These are phyloP conservation scores for Rhea pennata DNA, from an alignment of 2,113 vertebrate genomes.

Conservation along the genomic window DNA sequence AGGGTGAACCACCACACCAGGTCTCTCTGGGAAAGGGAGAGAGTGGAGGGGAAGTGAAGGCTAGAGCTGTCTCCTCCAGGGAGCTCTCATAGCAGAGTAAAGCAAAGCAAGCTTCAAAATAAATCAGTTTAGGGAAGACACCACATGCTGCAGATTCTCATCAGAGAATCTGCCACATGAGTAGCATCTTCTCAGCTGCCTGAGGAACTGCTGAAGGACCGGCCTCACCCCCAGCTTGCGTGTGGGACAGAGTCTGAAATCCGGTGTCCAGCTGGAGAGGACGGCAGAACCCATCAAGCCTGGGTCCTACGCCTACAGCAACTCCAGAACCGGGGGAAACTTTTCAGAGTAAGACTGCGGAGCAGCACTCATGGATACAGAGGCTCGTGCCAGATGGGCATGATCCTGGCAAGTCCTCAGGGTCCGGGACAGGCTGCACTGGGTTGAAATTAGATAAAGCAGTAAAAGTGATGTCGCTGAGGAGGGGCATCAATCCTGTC, in stretches of 20 bases:
- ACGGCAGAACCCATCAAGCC: not conserved
- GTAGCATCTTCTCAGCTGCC: not conserved
- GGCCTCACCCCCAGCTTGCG: not conserved
- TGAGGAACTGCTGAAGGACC: not conserved
- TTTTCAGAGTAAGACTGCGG: not conserved
- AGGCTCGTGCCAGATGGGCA: accelerated
- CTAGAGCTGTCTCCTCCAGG: not conserved
- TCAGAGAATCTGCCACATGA: not conserved
- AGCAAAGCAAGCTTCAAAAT: not conserved
- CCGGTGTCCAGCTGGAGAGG: accelerated
- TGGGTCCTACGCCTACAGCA: not conserved
- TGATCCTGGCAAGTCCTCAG: not conserved
- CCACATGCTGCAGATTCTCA: accelerated
- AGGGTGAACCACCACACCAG: not conserved
- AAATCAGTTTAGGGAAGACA: not conserved
- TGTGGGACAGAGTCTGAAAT: not conserved
- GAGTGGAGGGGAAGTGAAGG: not conserved
- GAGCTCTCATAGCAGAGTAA: not conserved
- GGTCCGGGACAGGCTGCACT: not conserved
- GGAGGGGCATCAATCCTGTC: not conserved
- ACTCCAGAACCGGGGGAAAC: too few species aligned
- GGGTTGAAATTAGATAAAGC: not conserved
- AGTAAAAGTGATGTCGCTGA: not conserved
- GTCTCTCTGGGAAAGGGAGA: not conserved
- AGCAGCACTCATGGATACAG: not conserved